Conservation (phyloP, 2,113 vertebrate genomes). For the Osmerus eperlanus region DNA sequence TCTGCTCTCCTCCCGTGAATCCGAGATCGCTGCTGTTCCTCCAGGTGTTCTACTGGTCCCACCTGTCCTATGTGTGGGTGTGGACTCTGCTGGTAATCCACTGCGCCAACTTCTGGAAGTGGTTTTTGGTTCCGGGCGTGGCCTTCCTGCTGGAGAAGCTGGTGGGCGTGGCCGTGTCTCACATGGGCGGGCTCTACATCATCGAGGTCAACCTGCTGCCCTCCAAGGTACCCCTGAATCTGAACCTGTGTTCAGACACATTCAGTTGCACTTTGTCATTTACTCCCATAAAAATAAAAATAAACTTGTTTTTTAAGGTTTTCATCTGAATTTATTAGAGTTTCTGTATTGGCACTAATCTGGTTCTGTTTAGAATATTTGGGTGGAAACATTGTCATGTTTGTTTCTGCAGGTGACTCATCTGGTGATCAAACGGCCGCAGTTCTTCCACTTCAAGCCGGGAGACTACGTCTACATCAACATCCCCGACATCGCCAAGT, state of each 20-base stretch:
- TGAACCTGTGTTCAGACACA: no score
- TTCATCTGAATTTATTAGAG: neutral
- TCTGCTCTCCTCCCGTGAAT: neutral
- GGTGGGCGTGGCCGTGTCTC: slow-evolving; percentile 68
- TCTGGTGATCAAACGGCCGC: slow-evolving; percentile 80
- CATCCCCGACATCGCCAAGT: slow-evolving; percentile 81
- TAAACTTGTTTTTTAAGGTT: neutral
- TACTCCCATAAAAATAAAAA: no score
- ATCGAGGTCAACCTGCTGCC: slow-evolving; percentile 85
- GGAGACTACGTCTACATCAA: slow-evolving; percentile 92
- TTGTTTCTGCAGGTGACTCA: slow-evolving; percentile 82
- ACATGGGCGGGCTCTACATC: slow-evolving; percentile 71
- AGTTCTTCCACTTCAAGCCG: slow-evolving; percentile 82
- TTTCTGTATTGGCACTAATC: neutral
- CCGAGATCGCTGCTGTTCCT: slow-evolving; percentile 4
- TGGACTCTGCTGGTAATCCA: slow-evolving; percentile 85
- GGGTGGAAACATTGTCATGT: no score
- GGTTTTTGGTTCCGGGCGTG: slow-evolving; percentile 80
- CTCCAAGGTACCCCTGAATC: slow-evolving; percentile 75
- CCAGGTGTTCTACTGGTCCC: slow-evolving; percentile 91
- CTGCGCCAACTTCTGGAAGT: slow-evolving; percentile 90
- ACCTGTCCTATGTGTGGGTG: slow-evolving; percentile 80
- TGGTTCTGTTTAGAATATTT: no score
- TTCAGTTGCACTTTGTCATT: no score
- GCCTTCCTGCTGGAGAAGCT: slow-evolving; percentile 82